Evolutionary conservation across 2,113 vertebrate genomes (phyloP), one percentile per base, ranked within the genome.

Genomic region (Capreolus pygargus): DNA sequence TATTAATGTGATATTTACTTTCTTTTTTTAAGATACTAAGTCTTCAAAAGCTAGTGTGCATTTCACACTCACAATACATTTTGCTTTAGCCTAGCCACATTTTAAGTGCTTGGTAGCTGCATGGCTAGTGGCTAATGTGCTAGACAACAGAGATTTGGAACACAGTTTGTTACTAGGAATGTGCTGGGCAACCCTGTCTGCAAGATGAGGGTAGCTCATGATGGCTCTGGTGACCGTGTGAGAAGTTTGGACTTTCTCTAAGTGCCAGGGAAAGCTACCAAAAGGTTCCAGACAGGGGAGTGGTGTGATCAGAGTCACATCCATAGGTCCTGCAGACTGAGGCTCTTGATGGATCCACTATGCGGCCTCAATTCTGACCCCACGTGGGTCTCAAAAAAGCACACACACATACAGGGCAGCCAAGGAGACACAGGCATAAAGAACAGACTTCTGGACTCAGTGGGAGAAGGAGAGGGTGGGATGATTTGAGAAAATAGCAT

Each of bases 31-130:
- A 89, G 83, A 70, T 54, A 36, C 16, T 21, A 47, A 76, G 92
- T 43, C 50, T 79, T 43, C 13, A 25, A 36, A 91, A 94, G 54
- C 50, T 14, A 12, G 43, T n/a, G 9, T 89, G 43, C 25, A 9
- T 64, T 45, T 78, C 7, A 30, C 17, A 16, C 36, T 61, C 21
- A 13, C 0, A 13, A 2, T 43, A 16, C 14, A 39, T 25, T 58
- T 58, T 11, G 23, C 12, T 27, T 43, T 7, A 4, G 23, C 60
- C 7, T 5, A 3, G 50, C 12, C 30, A 0, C 36, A 19, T 47
- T 58, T n/a, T 13, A 25, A 82, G 50, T 0, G 6, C 64, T 25
- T 21, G 17, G 16, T 5, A 57, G 45, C 60, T 43, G 28, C 61
- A 11, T 10, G 43, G 67, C 64, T 70, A 5, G 30, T 1, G 10